Evolutionary conservation across 2,888 invertebrate species (phyloP).

Genomic region (Agonopterix subpropinquella): DNA sequence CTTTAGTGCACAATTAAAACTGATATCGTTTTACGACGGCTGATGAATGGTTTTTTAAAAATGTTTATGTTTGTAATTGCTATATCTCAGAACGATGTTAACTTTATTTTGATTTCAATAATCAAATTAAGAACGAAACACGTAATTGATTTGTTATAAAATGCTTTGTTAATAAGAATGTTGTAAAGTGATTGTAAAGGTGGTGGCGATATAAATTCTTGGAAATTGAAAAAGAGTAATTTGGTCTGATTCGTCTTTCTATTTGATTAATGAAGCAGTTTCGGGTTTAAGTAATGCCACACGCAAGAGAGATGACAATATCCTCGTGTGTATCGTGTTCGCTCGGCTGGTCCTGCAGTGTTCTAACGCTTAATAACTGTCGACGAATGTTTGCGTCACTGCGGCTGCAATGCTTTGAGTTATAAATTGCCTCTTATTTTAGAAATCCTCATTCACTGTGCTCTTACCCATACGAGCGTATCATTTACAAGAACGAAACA

Average conservation of each 20-base stretch:
- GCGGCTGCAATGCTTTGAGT: conserved; percentile 57
- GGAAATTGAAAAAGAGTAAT: conserved; percentile 39
- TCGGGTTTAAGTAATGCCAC: conserved; percentile 38
- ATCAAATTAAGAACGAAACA: conserved; percentile 16
- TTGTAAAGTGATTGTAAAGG: conserved; percentile 9
- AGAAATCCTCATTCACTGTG: conserved; percentile 64
- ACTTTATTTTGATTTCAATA: conserved; percentile 11
- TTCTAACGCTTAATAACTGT: conserved; percentile 71
- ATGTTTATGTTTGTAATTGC: conserved; percentile 20
- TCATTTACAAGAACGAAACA: conserved; percentile 49
- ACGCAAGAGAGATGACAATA: conserved; percentile 47
- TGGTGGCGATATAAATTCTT: conserved; percentile 9
- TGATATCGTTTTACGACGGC: conserved; percentile 27
- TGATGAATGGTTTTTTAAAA: conserved; percentile 19
- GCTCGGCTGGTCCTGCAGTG: conserved; percentile 45
- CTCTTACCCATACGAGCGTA: conserved; percentile 43
- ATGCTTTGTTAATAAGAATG: neutral
- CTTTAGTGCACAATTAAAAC: conserved; percentile 27
- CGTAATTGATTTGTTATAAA: conserved; percentile 16
- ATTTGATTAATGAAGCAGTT: conserved; percentile 44
- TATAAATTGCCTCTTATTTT: conserved; percentile 72
- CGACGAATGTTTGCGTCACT: conserved; percentile 68
- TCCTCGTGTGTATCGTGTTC: conserved; percentile 35
- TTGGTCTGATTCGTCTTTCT: conserved; percentile 38
- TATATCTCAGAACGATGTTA: conserved; percentile 15